Base-by-base conservation (phyloP, 2,888 invertebrate genomes). In the Limnephilus marmoratus region DNA sequence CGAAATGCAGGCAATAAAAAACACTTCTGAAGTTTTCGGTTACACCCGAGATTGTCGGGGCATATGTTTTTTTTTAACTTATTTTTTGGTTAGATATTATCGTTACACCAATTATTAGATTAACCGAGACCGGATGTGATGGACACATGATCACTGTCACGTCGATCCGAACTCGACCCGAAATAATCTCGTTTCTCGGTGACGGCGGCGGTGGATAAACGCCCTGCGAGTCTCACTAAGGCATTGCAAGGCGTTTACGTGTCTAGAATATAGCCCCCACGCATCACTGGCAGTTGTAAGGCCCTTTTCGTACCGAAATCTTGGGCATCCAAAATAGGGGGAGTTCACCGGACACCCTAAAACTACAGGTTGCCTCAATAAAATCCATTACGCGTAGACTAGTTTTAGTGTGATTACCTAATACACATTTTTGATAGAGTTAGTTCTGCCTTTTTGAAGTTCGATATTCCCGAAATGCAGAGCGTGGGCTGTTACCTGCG, bases 351-450 rank as follows among this genome's bases (percentile, higher is more conserved):
- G 88, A 41, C 31, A 34, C 34, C 85, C 24, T 18, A 89, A 89
- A 41, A 89, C 37, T 81, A 45, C 81, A 93, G 90, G 31, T 82
- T 87, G 90, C 93, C 91, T 93, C 92, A 92, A 93, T 93, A 92
- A 87, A 92, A 92, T 92, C 92, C 91, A 92, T 93, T 92, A 91
- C 83, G 92, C 90, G 81, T 82, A 80, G 92, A 92, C 90, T 91
- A 91, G 81, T 91, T 92, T 92, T 92, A 92, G 93, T 93, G 92
- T 91, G 91, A 90, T 90, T 92, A 87, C 90, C 49, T 82, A 91
- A 88, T 89, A 89, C 91, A 83, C 88, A 53, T 53, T 90, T 91
- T 91, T 91, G 86, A 90, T 91, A 41, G 91, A 68, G 24, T n/a
- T 68, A 7, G 24, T 68, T 68, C n/a, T 68, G 4, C 18, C 24